Percentiles rank a stretch among this genome's conserved stretches.
Conservation (phyloP, 2,797 vertebrate species). For the Scolopax bukidnonensis region DNA sequence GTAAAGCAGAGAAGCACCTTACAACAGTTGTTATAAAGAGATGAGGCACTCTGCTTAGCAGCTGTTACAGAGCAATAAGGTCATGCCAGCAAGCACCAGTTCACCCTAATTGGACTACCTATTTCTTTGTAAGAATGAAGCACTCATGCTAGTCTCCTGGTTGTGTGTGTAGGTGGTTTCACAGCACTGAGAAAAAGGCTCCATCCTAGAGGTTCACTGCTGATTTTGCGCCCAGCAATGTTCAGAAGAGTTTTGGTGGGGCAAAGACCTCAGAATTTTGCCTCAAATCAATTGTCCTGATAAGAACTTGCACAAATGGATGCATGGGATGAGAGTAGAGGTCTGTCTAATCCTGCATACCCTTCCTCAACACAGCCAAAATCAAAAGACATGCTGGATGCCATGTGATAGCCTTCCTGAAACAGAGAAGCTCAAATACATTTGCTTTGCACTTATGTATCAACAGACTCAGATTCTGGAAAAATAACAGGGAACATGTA, state of each 20-base stretch:
- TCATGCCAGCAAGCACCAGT: neutral
- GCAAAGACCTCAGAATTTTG: neutral
- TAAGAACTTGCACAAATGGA: neutral
- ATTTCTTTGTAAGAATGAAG: neutral
- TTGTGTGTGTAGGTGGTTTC: neutral
- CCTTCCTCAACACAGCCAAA: neutral
- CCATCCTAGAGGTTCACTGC: neutral
- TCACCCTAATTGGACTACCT: neutral
- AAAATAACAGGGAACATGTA: neutral
- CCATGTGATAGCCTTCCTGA: neutral
- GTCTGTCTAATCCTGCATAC: neutral
- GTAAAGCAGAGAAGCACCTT: neutral
- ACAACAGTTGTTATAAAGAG: neutral
- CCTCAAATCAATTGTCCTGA: neutral
- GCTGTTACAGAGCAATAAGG: neutral
- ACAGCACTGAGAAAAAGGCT: neutral
- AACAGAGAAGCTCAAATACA: neutral
- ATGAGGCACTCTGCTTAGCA: neutral
- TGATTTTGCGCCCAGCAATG: neutral
- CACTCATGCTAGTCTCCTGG: neutral
- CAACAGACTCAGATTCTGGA: neutral
- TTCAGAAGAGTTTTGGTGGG: neutral
- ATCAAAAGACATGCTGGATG: neutral
- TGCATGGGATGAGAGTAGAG: neutral
- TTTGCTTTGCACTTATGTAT: neutral